Conservation (phyloP, 2,888 invertebrate genomes). For the Hesperia comma region DNA sequence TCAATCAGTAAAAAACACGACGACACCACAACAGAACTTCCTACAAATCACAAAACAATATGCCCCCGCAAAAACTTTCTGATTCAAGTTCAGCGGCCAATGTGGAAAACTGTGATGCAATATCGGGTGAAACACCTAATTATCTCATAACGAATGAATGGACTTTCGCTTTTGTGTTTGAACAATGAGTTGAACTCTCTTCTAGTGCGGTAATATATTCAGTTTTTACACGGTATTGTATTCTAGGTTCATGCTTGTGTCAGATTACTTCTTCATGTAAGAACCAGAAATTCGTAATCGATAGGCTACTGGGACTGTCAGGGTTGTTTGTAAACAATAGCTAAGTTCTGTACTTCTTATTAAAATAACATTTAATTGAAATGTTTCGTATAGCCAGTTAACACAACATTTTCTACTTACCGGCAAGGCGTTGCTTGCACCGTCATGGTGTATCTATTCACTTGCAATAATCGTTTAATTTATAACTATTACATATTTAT, state of each 20-base stretch:
- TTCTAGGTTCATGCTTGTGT: constrained; percentile 42
- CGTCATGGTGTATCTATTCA: no score
- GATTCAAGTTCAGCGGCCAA: constrained; percentile 68
- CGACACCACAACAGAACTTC: constrained; percentile 47
- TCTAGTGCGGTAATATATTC: constrained; percentile 66
- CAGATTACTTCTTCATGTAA: constrained; percentile 45
- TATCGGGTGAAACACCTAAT: constrained; percentile 78
- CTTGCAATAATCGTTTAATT: no score
- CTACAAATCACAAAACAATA: constrained; percentile 60
- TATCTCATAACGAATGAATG: constrained; percentile 77
- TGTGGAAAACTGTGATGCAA: constrained; percentile 78
- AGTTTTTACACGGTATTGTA: constrained; percentile 66
- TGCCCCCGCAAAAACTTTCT: constrained; percentile 53
- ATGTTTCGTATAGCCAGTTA: no score
- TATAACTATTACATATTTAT: no score
- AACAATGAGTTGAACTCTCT: constrained; percentile 74
- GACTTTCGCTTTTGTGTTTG: constrained; percentile 81
- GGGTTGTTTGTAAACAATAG: no score
- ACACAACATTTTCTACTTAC: no score
- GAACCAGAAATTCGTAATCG: background rate
- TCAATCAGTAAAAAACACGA: constrained; percentile 30
- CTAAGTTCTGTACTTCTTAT: no score
- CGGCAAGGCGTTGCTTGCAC: no score
- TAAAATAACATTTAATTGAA: no score
- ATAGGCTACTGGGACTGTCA: no score